Evolutionary conservation across 2,888 invertebrate genomes (phyloP).

Genomic region (Tachina fera): DNA sequence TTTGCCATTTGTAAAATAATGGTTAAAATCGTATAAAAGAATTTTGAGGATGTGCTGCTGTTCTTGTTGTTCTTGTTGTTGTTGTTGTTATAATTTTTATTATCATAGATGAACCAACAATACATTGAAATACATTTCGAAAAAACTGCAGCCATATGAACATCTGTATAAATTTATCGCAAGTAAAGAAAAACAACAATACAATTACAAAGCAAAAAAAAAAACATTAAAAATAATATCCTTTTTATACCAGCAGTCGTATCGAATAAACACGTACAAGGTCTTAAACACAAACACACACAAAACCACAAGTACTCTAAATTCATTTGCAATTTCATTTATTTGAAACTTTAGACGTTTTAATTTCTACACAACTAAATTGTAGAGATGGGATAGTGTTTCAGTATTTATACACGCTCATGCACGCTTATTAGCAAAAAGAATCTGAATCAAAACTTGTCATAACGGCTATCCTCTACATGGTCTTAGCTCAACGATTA

Average conservation of each 20-base stretch:
- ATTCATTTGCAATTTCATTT: constrained; percentile 27
- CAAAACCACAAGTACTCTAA: constrained; percentile 1
- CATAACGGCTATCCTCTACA: too few relatives aligned
- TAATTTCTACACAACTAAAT: background rate
- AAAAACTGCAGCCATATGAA: constrained; percentile 63
- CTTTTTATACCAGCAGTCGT: constrained; percentile 63
- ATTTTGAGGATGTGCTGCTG: constrained; percentile 34
- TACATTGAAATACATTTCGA: background rate
- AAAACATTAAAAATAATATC: constrained; percentile 52
- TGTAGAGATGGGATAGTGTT: background rate
- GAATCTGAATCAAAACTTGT: too few relatives aligned
- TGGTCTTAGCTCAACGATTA: too few relatives aligned
- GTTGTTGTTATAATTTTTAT: constrained; percentile 2
- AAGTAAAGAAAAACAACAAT: constrained; percentile 28
- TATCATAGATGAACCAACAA: constrained; percentile 4
- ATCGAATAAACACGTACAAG: constrained; percentile 55
- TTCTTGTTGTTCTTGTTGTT: background rate
- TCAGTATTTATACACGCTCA: too few relatives aligned
- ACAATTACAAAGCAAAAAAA: constrained; percentile 27
- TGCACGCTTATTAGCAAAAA: too few relatives aligned
- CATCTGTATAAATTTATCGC: constrained; percentile 59
- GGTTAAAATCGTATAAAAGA: background rate
- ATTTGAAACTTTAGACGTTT: constrained; percentile 11
- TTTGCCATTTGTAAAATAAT: constrained; percentile 4
- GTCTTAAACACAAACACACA: constrained; percentile 10